Conservation (phyloP, 1,140 invertebrate genomes). For the Magallana ariakensis region DNA sequence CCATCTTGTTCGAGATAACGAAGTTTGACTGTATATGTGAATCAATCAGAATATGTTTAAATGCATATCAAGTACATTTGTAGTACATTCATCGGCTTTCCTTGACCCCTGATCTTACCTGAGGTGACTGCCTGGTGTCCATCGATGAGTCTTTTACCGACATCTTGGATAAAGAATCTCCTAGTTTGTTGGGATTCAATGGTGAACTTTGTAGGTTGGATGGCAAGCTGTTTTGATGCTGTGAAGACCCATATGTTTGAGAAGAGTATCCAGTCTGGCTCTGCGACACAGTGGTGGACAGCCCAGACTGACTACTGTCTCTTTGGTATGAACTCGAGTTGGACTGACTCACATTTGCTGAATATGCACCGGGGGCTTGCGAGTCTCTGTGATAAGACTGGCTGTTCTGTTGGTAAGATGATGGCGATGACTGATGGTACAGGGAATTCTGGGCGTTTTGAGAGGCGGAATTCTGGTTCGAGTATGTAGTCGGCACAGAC, state of each 20-base stretch:
- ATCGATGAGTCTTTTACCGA: conserved; percentile 70
- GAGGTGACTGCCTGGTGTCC: conserved; percentile 68
- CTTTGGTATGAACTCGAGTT: conserved; percentile 63
- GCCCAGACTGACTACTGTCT: conserved; percentile 58
- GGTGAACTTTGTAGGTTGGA: conserved; percentile 67
- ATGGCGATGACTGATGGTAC: conserved; percentile 59
- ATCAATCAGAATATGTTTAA: too few relatives aligned
- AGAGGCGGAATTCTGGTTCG: conserved; percentile 56
- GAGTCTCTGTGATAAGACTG: conserved; percentile 48
- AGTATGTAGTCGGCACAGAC: conserved; percentile 60
- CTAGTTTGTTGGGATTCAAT: conserved; percentile 71
- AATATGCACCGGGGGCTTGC: conserved; percentile 52
- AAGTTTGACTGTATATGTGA: too few relatives aligned
- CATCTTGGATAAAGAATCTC: conserved; percentile 76
- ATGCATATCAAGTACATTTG: too few relatives aligned
- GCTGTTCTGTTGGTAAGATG: conserved; percentile 45
- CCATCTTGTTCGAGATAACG: too few relatives aligned
- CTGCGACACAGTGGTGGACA: conserved; percentile 53
- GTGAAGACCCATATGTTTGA: conserved; percentile 58
- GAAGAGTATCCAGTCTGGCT: conserved; percentile 62
- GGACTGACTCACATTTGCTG: conserved; percentile 60
- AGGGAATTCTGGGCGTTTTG: conserved; percentile 56
- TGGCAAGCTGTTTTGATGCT: conserved; percentile 54
- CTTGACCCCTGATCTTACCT: conserved; percentile 57
- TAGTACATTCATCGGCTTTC: too few relatives aligned